Evolutionary conservation across 64 coral and sea anemone species (phyloP).

Genomic region (Montipora efflorescens): DNA sequence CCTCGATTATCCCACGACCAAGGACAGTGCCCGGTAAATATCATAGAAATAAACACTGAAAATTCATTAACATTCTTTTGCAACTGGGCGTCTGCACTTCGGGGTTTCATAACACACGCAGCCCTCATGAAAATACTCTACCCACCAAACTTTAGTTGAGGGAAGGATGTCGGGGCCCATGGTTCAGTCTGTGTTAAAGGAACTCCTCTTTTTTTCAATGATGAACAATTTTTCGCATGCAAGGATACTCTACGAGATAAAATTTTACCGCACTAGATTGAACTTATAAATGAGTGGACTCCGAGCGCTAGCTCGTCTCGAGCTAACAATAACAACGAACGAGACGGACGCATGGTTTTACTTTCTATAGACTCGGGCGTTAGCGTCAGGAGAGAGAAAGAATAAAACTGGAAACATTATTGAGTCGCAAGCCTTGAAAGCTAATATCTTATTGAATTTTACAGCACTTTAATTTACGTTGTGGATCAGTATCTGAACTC

Average conservation of each 20-base stretch:
- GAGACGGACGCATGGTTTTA: too few species aligned
- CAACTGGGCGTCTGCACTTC: too few species aligned
- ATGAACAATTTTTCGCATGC: neutral
- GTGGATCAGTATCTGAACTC: neutral
- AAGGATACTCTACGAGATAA: neutral
- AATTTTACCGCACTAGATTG: neutral
- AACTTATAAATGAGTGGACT: too few species aligned
- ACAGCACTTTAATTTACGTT: constrained; percentile 2
- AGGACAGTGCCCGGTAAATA: too few species aligned
- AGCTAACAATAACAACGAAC: neutral
- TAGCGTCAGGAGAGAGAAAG: neutral
- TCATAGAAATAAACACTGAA: too few species aligned
- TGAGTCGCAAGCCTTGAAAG: neutral
- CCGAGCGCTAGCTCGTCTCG: neutral
- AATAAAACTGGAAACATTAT: neutral
- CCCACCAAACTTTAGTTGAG: too few species aligned
- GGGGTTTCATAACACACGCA: too few species aligned
- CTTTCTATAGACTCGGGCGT: too few species aligned
- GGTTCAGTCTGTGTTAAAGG: neutral
- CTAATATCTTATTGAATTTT: neutral
- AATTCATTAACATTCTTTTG: too few species aligned
- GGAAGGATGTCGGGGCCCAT: too few species aligned
- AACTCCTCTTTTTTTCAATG: neutral
- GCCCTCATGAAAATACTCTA: too few species aligned
- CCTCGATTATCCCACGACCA: too few species aligned